Percentiles rank a stretch among this genome's conserved stretches.
Evolutionary conservation across 2,888 invertebrate genomes (phyloP).

Genomic region (Myathropa florea): DNA sequence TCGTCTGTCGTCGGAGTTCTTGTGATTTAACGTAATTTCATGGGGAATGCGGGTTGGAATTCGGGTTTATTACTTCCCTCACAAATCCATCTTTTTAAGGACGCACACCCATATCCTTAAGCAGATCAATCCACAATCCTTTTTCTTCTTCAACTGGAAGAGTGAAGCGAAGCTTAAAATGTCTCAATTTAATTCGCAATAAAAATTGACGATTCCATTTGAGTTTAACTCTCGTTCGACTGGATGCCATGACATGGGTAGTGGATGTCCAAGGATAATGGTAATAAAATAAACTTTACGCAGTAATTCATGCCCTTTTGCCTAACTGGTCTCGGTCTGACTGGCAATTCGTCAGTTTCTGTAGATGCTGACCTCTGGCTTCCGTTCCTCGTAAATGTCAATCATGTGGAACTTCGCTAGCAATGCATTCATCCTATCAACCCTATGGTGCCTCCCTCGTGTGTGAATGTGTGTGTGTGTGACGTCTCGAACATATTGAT

Average conservation of each 20-base stretch:
- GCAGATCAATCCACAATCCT: conserved; percentile 14
- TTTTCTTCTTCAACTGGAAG: not conserved
- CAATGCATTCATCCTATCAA: conserved; percentile 10
- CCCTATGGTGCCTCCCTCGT: not conserved
- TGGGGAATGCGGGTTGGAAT: conserved; percentile 51
- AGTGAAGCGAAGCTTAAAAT: conserved; percentile 31
- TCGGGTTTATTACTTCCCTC: conserved; percentile 37
- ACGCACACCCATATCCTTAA: not conserved
- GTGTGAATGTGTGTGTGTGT: not conserved
- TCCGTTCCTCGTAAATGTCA: conserved; percentile 11
- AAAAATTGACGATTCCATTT: conserved; percentile 55
- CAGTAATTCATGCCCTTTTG: conserved; percentile 18
- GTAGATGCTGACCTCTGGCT: not conserved
- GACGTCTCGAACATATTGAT: conserved; percentile 46
- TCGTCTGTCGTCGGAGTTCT: not conserved
- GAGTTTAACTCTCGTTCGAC: not conserved
- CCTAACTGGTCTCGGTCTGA: conserved; percentile 12
- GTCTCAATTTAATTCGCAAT: conserved; percentile 62
- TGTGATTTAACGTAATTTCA: not conserved
- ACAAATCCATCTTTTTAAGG: conserved; percentile 25
- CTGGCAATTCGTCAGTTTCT: conserved; percentile 1
- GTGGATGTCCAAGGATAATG: conserved; percentile 34
- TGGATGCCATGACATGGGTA: not conserved
- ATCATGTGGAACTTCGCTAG: not conserved
- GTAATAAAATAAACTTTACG: conserved; percentile 51